These are phyloP conservation scores for Ormia ochracea DNA, from an alignment of 2,888 invertebrate species.

Conservation along the genomic window DNA sequence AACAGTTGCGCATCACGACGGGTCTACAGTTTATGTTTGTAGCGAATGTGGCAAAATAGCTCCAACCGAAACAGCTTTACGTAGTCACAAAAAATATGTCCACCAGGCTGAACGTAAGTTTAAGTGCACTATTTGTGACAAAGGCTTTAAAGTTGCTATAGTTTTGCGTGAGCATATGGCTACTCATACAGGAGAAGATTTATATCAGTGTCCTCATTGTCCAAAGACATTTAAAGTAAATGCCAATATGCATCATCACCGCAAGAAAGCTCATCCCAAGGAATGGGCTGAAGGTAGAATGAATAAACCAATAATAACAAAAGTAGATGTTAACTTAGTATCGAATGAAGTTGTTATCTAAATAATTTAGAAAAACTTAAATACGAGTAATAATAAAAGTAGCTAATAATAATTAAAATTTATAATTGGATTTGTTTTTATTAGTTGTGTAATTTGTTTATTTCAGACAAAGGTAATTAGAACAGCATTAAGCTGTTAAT, in stretches of 20 bases:
- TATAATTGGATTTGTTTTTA: background rate
- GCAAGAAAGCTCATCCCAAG: conserved; percentile 67
- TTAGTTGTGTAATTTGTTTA: too few relatives aligned
- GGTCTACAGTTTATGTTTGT: conserved; percentile 63
- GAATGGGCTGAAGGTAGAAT: conserved; percentile 66
- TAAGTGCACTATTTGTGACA: conserved; percentile 66
- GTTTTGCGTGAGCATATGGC: conserved; percentile 68
- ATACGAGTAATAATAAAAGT: conserved; percentile 29
- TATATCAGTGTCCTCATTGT: conserved; percentile 68
- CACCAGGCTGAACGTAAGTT: conserved; percentile 65
- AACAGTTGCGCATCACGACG: conserved; percentile 64
- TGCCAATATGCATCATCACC: conserved; percentile 69
- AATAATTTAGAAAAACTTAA: background rate
- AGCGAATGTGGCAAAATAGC: conserved; percentile 66
- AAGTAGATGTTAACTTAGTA: conserved; percentile 58
- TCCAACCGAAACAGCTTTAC: conserved; percentile 63
- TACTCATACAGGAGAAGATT: conserved; percentile 67
- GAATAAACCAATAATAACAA: conserved; percentile 53
- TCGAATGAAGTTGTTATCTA: conserved; percentile 61
- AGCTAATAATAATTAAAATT: background rate
- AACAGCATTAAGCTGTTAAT: too few relatives aligned
- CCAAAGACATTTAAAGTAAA: conserved; percentile 68
- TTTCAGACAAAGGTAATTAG: too few relatives aligned
- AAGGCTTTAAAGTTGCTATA: conserved; percentile 65
- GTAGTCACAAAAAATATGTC: conserved; percentile 65